A percentile compares a stretch with the other conserved stretches of the same genome.
Evolutionary conservation across 2,888 invertebrate genomes (phyloP).

Genomic region (Hyppa rectilinea): DNA sequence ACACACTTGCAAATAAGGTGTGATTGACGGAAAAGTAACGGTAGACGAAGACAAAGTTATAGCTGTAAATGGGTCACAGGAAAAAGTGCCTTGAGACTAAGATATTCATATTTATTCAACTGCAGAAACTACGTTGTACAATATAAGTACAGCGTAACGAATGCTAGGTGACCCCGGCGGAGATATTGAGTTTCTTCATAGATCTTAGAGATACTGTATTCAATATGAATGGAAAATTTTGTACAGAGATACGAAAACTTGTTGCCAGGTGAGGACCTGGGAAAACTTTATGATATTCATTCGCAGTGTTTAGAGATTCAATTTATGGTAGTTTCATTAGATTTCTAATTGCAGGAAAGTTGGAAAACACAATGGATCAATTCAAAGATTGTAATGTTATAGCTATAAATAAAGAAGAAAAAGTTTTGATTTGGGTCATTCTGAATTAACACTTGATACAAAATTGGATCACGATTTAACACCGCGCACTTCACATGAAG

Average conservation of each 20-base stretch:
- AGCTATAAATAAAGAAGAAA: neutral
- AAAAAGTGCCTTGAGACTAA: constrained; percentile 72
- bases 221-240: constrained; percentile 53
- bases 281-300: constrained; percentile 47
- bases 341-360: constrained; percentile 47
- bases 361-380: constrained; percentile 4
- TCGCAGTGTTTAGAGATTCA: constrained; percentile 24
- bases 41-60: constrained; percentile 71
- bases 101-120: constrained; percentile 60
- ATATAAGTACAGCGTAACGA: constrained; percentile 73
- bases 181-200: constrained; percentile 76
- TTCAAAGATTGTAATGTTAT: neutral
- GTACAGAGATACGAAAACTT: constrained; percentile 37
- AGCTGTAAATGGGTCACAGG: constrained; percentile 72
- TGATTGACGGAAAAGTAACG: constrained; percentile 82
- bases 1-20: constrained; percentile 74
- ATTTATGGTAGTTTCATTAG: constrained; percentile 31
- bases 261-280: constrained; percentile 46
- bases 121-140: constrained; percentile 66
- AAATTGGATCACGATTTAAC: neutral
- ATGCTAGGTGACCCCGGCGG: constrained; percentile 82
- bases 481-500: constrained; percentile 16
- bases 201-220: constrained; percentile 69
- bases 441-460: neutral
- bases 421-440: neutral